These are phyloP conservation scores for Hyperoplus lanceolatus DNA, from an alignment of 2,797 vertebrate species.

Conservation along the genomic window DNA sequence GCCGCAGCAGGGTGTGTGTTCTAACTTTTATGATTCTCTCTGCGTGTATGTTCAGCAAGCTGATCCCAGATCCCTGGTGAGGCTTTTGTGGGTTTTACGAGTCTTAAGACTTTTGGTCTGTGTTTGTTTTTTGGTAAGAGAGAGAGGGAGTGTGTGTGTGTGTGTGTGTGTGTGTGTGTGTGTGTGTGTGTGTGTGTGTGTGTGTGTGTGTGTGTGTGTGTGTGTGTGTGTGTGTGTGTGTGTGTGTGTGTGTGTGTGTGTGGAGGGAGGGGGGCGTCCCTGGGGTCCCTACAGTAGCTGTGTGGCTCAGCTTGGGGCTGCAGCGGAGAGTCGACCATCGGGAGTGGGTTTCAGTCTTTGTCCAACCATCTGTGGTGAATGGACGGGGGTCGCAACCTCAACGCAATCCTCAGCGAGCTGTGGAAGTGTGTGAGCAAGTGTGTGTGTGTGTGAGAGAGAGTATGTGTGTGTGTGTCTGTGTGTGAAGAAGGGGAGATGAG, in stretches of 20 bases:
- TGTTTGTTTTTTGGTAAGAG: neutral
- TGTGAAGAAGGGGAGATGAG: neutral
- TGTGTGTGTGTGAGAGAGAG: no score
- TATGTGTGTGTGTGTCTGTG: no score
- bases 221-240: neutral
- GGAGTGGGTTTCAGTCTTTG: slow-evolving; percentile 69
- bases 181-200: no score
- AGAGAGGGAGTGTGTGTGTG: neutral
- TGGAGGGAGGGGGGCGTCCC: neutral
- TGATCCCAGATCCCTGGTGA: slow-evolving; percentile 50
- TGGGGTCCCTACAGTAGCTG: slow-evolving; percentile 64
- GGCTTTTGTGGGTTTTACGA: slow-evolving; percentile 60
- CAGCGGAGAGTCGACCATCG: slow-evolving; percentile 20
- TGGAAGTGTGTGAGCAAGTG: slow-evolving; percentile 63
- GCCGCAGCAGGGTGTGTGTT: slow-evolving; percentile 39
- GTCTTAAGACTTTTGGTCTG: slow-evolving; percentile 49
- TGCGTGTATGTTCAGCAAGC: slow-evolving; percentile 34
- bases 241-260: no score
- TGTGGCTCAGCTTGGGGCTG: slow-evolving; percentile 29
- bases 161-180: neutral
- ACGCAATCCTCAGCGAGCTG: slow-evolving; percentile 34
- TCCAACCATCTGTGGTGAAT: slow-evolving; percentile 84
- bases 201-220: neutral
- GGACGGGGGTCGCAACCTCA: slow-evolving; percentile 70
- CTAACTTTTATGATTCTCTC: slow-evolving; percentile 30